phyloP scores from a whole-genome alignment of 1,140 invertebrate species.

The Asobara japonica region DNA sequence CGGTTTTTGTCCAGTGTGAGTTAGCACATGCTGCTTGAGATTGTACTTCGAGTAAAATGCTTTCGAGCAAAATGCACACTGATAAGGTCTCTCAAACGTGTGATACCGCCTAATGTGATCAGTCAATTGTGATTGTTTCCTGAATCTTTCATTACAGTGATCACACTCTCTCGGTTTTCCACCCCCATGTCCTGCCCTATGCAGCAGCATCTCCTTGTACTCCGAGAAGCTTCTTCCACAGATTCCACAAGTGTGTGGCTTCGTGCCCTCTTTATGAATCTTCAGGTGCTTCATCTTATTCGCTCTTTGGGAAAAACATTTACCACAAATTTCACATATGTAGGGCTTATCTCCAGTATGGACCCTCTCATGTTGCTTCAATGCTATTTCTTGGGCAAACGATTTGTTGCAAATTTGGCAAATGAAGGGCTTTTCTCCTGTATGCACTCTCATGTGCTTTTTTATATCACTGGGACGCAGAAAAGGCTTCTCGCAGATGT shows the following conservation, averaged over 20 bases:
- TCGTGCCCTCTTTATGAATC: slow-evolving; percentile 37
- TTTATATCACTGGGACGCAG: slow-evolving; percentile 57
- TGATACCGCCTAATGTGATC: slow-evolving; percentile 34
- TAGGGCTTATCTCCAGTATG: slow-evolving; percentile 73
- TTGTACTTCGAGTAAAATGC: slow-evolving; percentile 36
- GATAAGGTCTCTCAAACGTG: slow-evolving; percentile 40
- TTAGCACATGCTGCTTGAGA: slow-evolving; percentile 40
- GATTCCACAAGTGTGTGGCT: slow-evolving; percentile 44
- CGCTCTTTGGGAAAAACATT: slow-evolving; percentile 73
- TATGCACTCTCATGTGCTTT: slow-evolving; percentile 67
- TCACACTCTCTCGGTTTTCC: slow-evolving; percentile 36
- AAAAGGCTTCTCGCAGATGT: slow-evolving; percentile 64
- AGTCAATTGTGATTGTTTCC: slow-evolving; percentile 35
- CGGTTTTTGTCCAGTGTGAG: slow-evolving; percentile 38
- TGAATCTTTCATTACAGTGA: slow-evolving; percentile 34
- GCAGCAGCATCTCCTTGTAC: slow-evolving; percentile 34
- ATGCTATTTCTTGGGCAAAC: slow-evolving; percentile 71
- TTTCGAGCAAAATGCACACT: slow-evolving; percentile 38
- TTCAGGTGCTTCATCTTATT: slow-evolving; percentile 53
- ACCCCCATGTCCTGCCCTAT: slow-evolving; percentile 37
- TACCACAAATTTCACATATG: slow-evolving; percentile 71
- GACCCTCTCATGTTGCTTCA: slow-evolving; percentile 73
- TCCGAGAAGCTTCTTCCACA: slow-evolving; percentile 45
- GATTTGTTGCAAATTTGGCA: slow-evolving; percentile 53
- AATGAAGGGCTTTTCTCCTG: slow-evolving; percentile 58